Evolutionary conservation across 2,797 vertebrate species (phyloP), one percentile per base, ranked within the genome.

Genomic region (Pteronotus mesoamericanus): DNA sequence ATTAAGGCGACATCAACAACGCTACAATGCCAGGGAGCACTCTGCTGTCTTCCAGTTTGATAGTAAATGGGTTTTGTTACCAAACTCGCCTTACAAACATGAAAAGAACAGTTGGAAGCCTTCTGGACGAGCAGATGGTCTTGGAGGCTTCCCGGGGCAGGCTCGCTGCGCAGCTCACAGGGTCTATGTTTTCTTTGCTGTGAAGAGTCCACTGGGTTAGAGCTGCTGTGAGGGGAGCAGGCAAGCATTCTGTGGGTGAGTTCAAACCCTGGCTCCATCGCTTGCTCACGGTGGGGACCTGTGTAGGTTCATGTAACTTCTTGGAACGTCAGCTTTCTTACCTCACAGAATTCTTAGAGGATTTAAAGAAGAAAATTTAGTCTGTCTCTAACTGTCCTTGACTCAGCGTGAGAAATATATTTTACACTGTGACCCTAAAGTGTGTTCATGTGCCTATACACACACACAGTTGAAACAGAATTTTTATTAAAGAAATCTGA

Each of bases 61-160:
- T 98, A 97, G 97, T 98, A 98, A 98, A 98, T 98, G 98, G 97
- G 97, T 98, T 96, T 98, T 98, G 98, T 98, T 98, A 98, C 98
- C 98, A 98, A 98, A 98, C 98, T 98, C 98, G 97, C 98, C 97
- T 97, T 97, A 96, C 96, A 98, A 98, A 98, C 98, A 98, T 98
- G 98, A 98, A 98, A 98, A 98, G 98, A 98, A 98, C 98, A 98
- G 98, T 97, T 97, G 96, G 92, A 96, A 97, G 98, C 98, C 98
- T 98, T 98, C 98, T 98, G 98, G 98, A 98, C 96, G 97, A 98
- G 97, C 99, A 99, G 98, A 99, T 99, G 98, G 98, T 98, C 98
- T 95, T 93, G 24, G 97, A 95, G 98, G 98, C 97, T 98, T 82
- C 89, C 98, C 72, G 7, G 90, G 87, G 97, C 97, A 95, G 96